Evolutionary conservation across 2,888 invertebrate genomes (phyloP).

Genomic region (Formica aserva): DNA sequence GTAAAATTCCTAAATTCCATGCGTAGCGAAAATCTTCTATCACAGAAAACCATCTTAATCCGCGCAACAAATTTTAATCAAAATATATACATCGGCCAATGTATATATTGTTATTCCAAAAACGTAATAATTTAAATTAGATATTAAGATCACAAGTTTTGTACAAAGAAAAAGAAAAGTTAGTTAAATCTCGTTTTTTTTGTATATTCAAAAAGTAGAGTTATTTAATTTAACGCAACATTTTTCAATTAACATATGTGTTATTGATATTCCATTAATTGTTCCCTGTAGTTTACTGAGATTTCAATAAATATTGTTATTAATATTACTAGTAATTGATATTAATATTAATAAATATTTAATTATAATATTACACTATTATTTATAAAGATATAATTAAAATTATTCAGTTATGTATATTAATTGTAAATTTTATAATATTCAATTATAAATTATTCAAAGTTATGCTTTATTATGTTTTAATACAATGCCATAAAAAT

Average conservation of each 20-base stretch:
- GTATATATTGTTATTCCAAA: background rate
- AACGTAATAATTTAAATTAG: conserved; percentile 20
- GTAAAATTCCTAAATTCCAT: conserved; percentile 33
- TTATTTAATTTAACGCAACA: no score
- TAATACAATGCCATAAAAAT: conserved; percentile 32
- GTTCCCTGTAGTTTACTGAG: background rate
- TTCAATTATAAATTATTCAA: conserved; percentile 10
- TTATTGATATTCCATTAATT: background rate
- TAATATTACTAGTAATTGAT: background rate
- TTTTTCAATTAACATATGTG: background rate
- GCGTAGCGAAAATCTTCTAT: conserved; percentile 19
- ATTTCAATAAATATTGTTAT: background rate
- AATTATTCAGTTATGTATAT: conserved; percentile 30
- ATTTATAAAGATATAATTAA: conserved; percentile 16
- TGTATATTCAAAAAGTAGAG: background rate
- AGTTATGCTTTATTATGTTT: conserved; percentile 21
- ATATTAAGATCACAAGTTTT: background rate
- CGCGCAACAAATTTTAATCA: conserved; percentile 42
- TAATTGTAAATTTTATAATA: background rate
- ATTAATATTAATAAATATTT: conserved; percentile 10
- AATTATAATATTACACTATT: conserved; percentile 20
- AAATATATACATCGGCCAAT: conserved; percentile 20
- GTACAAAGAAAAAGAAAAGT: background rate
- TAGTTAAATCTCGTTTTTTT: background rate
- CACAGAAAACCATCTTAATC: conserved; percentile 31